These are phyloP conservation scores for Cliona cf. orientalis DNA, from an alignment of 37 sponge, comb jelly and placozoan genomes.

Conservation along the genomic window DNA sequence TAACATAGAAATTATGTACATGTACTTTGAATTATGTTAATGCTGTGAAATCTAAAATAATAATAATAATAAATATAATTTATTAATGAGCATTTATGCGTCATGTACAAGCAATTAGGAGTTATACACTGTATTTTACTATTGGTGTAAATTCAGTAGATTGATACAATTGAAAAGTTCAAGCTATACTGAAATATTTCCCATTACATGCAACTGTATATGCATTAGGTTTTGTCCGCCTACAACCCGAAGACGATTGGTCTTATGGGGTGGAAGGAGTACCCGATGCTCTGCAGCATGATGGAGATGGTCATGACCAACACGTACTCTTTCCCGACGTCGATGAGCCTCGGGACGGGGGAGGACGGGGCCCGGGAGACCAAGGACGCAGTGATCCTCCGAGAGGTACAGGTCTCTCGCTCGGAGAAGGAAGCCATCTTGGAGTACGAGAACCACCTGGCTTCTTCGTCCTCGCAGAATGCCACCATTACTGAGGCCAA, in stretches of 20 bases:
- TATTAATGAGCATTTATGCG: too few relatives aligned
- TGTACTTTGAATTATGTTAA: too few relatives aligned
- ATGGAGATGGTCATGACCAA: conserved; percentile 99
- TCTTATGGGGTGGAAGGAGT: conserved; percentile 79
- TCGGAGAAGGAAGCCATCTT: conserved; percentile 87
- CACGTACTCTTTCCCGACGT: conserved; percentile 80
- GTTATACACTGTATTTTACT: too few relatives aligned
- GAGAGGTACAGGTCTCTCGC: conserved; percentile 56
- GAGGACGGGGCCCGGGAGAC: conserved; percentile 53
- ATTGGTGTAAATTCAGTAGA: too few relatives aligned
- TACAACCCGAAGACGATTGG: conserved; percentile 92
- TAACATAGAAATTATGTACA: too few relatives aligned
- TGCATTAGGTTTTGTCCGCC: conserved; percentile 86
- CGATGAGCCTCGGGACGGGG: conserved; percentile 40
- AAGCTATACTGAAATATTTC: too few relatives aligned
- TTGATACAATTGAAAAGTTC: too few relatives aligned
- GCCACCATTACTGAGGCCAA: conserved; percentile 82
- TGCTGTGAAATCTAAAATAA: too few relatives aligned
- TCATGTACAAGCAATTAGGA: too few relatives aligned
- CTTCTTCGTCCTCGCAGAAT: conserved; percentile 56
- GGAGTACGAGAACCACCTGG: conserved; percentile 87
- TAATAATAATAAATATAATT: too few relatives aligned
- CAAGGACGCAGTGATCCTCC: conserved; percentile 43
- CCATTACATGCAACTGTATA: too few relatives aligned
- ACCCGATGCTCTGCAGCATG: conserved; percentile 86